Conservation (phyloP, 2,113 vertebrate species). For the Girardinichthys multiradiatus region DNA sequence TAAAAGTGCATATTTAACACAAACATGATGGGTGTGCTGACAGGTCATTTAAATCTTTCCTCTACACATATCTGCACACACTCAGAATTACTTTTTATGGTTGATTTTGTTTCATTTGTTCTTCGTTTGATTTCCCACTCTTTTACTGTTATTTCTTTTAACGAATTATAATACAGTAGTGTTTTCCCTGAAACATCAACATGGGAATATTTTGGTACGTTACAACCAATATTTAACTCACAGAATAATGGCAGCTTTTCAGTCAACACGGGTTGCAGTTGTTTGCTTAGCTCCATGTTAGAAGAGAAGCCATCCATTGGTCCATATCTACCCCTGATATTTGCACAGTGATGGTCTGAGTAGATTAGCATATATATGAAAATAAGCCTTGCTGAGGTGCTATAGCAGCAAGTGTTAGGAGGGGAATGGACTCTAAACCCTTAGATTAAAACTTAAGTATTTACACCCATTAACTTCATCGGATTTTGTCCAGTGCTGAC, state of each 20-base stretch:
- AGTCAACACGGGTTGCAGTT: not conserved
- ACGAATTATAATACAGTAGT: too few species aligned
- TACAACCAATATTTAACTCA: not conserved
- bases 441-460: not conserved
- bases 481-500: not conserved
- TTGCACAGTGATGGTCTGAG: constrained; percentile 37
- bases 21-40: not conserved
- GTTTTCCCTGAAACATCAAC: not conserved
- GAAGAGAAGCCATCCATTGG: not conserved
- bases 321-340: constrained; percentile 18
- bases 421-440: constrained; percentile 15
- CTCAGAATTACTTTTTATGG: not conserved
- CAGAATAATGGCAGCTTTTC: not conserved
- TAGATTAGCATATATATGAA: constrained; percentile 63
- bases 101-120: too few species aligned
- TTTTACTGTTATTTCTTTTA: too few species aligned
- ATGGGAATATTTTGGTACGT: not conserved
- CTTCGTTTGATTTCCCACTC: too few species aligned
- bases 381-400: constrained; percentile 34
- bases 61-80: not conserved
- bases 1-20: not conserved
- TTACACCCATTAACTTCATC: not conserved
- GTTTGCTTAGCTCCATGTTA: not conserved
- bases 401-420: constrained; percentile 19
- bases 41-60: not conserved